Evolutionary conservation across 2,888 invertebrate species (phyloP).

Genomic region (Acronicta aceris): DNA sequence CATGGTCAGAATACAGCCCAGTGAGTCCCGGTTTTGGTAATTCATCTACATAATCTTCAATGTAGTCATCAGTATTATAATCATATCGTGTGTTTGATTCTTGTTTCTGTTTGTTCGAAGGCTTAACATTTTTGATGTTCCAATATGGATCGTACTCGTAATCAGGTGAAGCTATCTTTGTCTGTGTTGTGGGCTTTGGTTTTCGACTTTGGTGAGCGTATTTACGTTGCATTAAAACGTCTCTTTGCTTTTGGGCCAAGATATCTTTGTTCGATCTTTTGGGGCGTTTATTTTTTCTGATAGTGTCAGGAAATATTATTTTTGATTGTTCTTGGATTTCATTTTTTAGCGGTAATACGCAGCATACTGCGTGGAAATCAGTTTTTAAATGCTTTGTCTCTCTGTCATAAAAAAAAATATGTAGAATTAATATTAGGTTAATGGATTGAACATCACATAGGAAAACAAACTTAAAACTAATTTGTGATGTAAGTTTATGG

Average conservation of each 20-base stretch:
- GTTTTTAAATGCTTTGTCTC: conserved; percentile 61
- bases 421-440: background rate
- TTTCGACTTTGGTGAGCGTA: conserved; percentile 57
- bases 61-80: conserved; percentile 66
- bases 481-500: background rate
- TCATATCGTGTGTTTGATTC: conserved; percentile 60
- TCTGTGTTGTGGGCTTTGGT: conserved; percentile 50
- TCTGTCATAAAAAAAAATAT: conserved; percentile 60
- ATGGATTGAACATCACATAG: too few relatives aligned
- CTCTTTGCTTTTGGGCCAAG: conserved; percentile 71
- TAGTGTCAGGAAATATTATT: conserved; percentile 40
- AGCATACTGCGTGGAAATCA: conserved; percentile 42
- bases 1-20: conserved; percentile 79
- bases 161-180: conserved; percentile 67
- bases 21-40: conserved; percentile 79
- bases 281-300: conserved; percentile 34
- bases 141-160: conserved; percentile 80
- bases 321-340: conserved; percentile 24
- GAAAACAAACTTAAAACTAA: too few relatives aligned
- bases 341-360: conserved; percentile 39
- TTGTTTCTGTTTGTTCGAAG: conserved; percentile 57
- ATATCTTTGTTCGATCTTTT: conserved; percentile 57
- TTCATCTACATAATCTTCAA: conserved; percentile 75
- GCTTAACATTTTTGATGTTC: conserved; percentile 78
- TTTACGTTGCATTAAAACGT: conserved; percentile 68